Conservation (phyloP, 2,113 vertebrate genomes). For the Scortum barcoo region DNA sequence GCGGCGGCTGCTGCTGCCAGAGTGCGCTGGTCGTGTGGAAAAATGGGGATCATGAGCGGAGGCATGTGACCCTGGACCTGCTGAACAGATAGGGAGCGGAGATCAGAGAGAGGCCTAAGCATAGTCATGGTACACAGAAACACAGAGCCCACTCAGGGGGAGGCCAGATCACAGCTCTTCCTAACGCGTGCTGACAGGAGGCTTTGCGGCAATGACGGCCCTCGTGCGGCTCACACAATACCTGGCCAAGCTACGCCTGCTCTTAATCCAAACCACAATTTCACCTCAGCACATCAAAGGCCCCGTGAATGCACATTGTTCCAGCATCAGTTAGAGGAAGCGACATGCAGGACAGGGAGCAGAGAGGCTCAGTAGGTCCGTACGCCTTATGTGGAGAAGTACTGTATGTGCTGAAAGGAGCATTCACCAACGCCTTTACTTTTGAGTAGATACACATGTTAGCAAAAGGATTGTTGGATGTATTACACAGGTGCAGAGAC, state of each 20-base stretch:
- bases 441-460: conserved; percentile 37
- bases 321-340: conserved; percentile 49
- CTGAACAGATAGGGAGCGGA: conserved; percentile 89
- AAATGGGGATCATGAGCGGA: conserved; percentile 99
- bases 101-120: conserved; percentile 92
- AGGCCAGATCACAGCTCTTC: conserved; percentile 90
- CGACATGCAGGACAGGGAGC: conserved; percentile 38
- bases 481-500: conserved; percentile 40
- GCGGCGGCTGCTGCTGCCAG: conserved; percentile 98
- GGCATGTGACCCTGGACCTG: conserved; percentile 99
- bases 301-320: conserved; percentile 62
- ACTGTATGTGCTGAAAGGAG: conserved; percentile 36
- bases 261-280: conserved; percentile 83
- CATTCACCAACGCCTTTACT: conserved; percentile 4
- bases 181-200: conserved; percentile 89
- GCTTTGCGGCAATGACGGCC: conserved; percentile 82
- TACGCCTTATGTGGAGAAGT: conserved; percentile 16
- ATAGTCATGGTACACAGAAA: conserved; percentile 85
- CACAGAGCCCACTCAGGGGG: conserved; percentile 66
- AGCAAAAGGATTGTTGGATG: conserved; percentile 34
- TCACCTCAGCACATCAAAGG: conserved; percentile 86
- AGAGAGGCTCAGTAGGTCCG: conserved; percentile 9
- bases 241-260: conserved; percentile 75
- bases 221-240: conserved; percentile 82
- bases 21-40: conserved; percentile 99